These are phyloP conservation scores for Eonycteris spelaea DNA, from an alignment of 2,113 vertebrate genomes.

Conservation along the genomic window DNA sequence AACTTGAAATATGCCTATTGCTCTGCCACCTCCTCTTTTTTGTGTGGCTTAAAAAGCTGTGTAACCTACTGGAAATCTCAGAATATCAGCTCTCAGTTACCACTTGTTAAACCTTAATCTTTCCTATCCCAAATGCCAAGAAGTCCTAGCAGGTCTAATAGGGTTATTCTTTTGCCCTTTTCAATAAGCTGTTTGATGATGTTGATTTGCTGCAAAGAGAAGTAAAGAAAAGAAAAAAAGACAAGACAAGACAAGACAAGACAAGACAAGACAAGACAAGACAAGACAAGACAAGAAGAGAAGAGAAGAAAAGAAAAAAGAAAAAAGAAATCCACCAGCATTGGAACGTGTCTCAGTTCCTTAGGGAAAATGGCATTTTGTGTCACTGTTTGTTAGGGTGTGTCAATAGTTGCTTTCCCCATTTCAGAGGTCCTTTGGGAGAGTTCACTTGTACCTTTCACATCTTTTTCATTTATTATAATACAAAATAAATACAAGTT, in stretches of 20 bases:
- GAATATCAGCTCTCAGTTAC: constrained; percentile 64
- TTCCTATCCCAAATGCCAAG: constrained; percentile 46
- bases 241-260: too few species aligned
- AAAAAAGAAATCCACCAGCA: not conserved
- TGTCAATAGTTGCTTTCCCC: not conserved
- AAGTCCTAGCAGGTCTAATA: constrained; percentile 44
- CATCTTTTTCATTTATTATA: constrained; percentile 5
- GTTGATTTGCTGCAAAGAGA: constrained; percentile 8
- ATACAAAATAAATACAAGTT: not conserved
- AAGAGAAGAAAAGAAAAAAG: too few species aligned
- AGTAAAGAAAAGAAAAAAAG: not conserved
- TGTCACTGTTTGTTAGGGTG: not conserved
- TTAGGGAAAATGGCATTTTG: not conserved
- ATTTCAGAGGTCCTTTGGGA: not conserved
- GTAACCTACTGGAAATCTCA: constrained; percentile 32
- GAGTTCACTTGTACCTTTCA: not conserved
- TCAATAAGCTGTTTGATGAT: constrained; percentile 11
- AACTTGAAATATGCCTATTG: not conserved
- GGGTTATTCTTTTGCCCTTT: constrained; percentile 44
- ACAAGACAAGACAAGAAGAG: too few species aligned
- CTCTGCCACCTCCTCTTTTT: not conserved
- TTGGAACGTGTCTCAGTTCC: not conserved
- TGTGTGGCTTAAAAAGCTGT: not conserved
- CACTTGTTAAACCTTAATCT: constrained; percentile 49
- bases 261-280: too few species aligned